phyloP scores from a whole-genome alignment of 23 tunicate genomes.

The Styela clava region DNA sequence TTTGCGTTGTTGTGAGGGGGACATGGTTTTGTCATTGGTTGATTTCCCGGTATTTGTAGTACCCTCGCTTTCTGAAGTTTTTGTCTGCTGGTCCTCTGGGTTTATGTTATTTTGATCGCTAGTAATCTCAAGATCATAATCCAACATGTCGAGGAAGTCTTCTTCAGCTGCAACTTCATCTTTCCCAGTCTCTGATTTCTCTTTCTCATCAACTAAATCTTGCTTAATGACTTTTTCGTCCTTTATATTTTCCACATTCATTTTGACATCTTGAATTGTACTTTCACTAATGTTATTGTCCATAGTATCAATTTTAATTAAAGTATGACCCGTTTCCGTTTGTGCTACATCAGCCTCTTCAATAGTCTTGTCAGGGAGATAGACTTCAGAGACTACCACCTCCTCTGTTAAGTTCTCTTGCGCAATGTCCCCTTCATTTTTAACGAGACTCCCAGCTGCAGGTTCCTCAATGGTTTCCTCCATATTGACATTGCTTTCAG shows the following conservation, averaged over 20 bases:
- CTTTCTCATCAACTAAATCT: not conserved
- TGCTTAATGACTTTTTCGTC: not conserved
- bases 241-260: not conserved
- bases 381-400: not conserved
- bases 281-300: not conserved
- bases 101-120: slow-evolving; percentile 26
- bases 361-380: not conserved
- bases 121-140: slow-evolving; percentile 54
- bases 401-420: not conserved
- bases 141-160: slow-evolving; percentile 70
- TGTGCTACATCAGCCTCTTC: slow-evolving; percentile 4
- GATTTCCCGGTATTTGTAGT: not conserved
- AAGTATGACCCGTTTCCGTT: not conserved
- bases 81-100: not conserved
- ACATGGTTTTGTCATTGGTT: not conserved
- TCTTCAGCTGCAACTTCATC: slow-evolving; percentile 38
- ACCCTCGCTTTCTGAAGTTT: not conserved
- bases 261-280: not conserved
- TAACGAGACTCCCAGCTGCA: not conserved
- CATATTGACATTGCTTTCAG: not conserved
- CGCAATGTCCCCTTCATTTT: slow-evolving; percentile 2
- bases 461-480: not conserved
- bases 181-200: not conserved
- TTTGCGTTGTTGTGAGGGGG: slow-evolving; percentile 1
- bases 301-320: not conserved